Conservation (phyloP, 2,797 vertebrate species). For the Carduelis carduelis region DNA sequence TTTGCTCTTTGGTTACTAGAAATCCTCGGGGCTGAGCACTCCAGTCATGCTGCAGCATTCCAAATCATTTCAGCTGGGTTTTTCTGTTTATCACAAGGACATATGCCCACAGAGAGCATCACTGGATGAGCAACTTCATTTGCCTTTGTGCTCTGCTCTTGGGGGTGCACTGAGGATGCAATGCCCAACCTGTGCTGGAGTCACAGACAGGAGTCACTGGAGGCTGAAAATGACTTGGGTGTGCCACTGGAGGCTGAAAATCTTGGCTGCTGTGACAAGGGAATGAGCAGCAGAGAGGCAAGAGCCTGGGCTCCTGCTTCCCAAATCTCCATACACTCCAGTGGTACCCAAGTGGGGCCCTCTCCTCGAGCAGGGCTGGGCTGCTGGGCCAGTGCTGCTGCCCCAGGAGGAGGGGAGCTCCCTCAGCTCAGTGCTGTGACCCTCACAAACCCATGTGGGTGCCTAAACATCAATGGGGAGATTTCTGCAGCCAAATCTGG, state of each 20-base stretch:
- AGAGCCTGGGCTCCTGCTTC: neutral
- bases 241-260: neutral
- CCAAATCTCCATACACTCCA: neutral
- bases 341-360: fast-evolving
- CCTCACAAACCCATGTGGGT: neutral
- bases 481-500: neutral
- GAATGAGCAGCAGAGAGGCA: neutral
- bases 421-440: fast-evolving
- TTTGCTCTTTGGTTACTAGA: neutral
- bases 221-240: neutral
- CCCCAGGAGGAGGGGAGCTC: neutral
- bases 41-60: neutral
- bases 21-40: neutral
- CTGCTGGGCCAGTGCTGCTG: neutral
- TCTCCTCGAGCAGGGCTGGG: neutral
- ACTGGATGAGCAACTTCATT: neutral
- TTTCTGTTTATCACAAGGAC: neutral
- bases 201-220: neutral
- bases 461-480: neutral
- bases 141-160: neutral
- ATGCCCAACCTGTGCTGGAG: neutral
- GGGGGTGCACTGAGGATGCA: neutral
- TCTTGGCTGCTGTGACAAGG: neutral
- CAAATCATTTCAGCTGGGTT: neutral
- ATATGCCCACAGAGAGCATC: neutral